Base-by-base conservation (phyloP, 2,797 vertebrate species). In the Gymnoscopelus braueri region DNA sequence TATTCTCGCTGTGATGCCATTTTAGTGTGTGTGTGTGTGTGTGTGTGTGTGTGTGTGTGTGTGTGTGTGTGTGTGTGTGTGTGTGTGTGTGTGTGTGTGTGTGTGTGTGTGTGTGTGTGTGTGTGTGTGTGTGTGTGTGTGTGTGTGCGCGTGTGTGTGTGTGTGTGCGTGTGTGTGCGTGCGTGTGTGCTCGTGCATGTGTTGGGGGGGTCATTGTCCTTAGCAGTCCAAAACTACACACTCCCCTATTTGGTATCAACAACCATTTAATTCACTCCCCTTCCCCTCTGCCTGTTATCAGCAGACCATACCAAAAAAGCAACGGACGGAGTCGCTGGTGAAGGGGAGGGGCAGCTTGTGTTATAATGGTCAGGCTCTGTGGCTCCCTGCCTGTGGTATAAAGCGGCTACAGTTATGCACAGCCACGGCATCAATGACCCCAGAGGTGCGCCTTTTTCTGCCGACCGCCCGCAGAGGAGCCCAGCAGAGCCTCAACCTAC, bases 401-500 rank as follows among this genome's bases (percentile, higher is more conserved):
- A 85, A 87, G 73, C 67, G 69, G 72, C 77, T 72, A 60, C 78
- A 82, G 76, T 82, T 84, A 83, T 88, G 71, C 71, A 75, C 57
- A 73, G 63, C 53, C 83, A 69, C 81, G 82, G 78, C 39, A 15
- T 60, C 70, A 44, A 56, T 77, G 85, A 87, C 64, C 82, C 82
- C 68, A 71, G 71, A 81, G 81, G 75, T 75, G 32, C 54, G 29
- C 52, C 70, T 60, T 70, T 58, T 60, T 47, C 53, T 52, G 2
- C 51, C 9, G 75, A 71, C 86, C 76, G 53, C 84, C 80, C 52
- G 14, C 65, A 1, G 71, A 69, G 73, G 19, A 63, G 58, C 67
- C 69, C 49, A 54, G 26, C n/a, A 0, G 51, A 63, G 50, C 48
- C n/a, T 19, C 9, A 70, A 1, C 65, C 11, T 23, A 12, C 32